Percentiles rank a stretch among this genome's conserved stretches.
phyloP scores from a whole-genome alignment of 1,140 invertebrate species.

The Musca vetustissima region DNA sequence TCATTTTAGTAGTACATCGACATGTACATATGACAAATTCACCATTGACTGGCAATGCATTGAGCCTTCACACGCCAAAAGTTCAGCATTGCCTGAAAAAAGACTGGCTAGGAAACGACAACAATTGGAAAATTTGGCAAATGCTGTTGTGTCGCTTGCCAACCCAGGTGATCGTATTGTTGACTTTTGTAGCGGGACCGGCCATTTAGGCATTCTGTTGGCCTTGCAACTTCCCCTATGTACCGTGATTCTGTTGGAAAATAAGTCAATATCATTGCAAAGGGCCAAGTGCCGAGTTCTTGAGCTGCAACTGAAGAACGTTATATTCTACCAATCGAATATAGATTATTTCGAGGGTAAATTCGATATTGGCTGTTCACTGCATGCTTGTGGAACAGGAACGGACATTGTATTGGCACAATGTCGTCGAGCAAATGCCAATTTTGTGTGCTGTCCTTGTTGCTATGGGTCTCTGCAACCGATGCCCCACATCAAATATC shows the following conservation, averaged over 20 bases:
- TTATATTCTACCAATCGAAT: conserved; percentile 83
- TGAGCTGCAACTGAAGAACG: conserved; percentile 72
- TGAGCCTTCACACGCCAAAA: conserved; percentile 53
- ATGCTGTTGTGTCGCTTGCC: conserved; percentile 72
- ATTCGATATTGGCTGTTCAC: conserved; percentile 81
- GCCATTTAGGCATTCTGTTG: conserved; percentile 86
- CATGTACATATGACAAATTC: conserved; percentile 35
- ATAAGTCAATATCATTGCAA: conserved; percentile 84
- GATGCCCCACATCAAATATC: conserved; percentile 71
- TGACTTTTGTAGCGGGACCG: conserved; percentile 93
- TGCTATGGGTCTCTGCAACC: conserved; percentile 86
- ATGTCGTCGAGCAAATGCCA: conserved; percentile 73
- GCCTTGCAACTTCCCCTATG: conserved; percentile 78
- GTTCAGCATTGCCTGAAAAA: conserved; percentile 75
- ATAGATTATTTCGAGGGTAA: conserved; percentile 78
- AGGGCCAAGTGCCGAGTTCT: conserved; percentile 73
- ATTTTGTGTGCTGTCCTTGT: conserved; percentile 91
- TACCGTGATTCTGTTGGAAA: conserved; percentile 82
- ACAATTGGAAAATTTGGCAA: conserved; percentile 86
- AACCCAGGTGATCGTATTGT: conserved; percentile 70
- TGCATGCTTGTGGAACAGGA: conserved; percentile 93
- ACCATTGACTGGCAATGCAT: conserved; percentile 48
- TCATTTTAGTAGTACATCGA: conserved; percentile 37
- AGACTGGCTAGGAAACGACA: conserved; percentile 79
- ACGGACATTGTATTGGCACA: conserved; percentile 89